Conservation (phyloP, 2,797 vertebrate genomes). For the Aythya fuligula region DNA sequence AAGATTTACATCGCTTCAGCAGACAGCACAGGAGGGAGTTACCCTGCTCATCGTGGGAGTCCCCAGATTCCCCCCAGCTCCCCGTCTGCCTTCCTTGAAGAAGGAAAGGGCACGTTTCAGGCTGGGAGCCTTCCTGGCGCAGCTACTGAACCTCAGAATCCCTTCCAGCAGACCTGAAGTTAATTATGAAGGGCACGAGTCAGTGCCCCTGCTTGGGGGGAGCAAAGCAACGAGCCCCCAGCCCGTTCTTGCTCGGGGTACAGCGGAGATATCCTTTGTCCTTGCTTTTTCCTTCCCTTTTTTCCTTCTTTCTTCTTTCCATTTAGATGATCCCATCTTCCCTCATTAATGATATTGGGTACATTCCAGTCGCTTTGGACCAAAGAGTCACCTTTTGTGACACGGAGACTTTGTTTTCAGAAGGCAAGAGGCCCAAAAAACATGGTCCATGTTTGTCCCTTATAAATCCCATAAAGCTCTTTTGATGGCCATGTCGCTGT, state of each 20-base stretch:
- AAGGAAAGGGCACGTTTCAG: neutral
- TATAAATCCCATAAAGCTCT: neutral
- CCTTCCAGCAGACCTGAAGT: neutral
- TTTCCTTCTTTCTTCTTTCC: neutral
- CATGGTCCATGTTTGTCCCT: rapidly evolving
- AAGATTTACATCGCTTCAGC: neutral
- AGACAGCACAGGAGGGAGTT: neutral
- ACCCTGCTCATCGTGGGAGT: neutral
- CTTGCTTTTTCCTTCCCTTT: neutral
- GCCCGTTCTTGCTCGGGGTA: neutral
- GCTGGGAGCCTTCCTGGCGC: neutral
- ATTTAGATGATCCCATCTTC: neutral
- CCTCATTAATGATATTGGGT: neutral
- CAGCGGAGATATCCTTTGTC: neutral
- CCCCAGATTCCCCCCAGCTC: neutral
- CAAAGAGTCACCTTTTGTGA: neutral
- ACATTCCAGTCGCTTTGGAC: neutral
- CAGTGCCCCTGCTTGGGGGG: neutral
- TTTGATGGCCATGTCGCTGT: neutral
- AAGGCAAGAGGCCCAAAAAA: neutral
- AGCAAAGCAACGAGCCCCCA: rapidly evolving
- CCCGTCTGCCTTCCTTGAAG: neutral
- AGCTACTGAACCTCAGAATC: neutral
- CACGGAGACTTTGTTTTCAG: neutral
- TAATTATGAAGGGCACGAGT: neutral